Conservation (phyloP, 2,113 vertebrate species). For the Salminus brasiliensis region DNA sequence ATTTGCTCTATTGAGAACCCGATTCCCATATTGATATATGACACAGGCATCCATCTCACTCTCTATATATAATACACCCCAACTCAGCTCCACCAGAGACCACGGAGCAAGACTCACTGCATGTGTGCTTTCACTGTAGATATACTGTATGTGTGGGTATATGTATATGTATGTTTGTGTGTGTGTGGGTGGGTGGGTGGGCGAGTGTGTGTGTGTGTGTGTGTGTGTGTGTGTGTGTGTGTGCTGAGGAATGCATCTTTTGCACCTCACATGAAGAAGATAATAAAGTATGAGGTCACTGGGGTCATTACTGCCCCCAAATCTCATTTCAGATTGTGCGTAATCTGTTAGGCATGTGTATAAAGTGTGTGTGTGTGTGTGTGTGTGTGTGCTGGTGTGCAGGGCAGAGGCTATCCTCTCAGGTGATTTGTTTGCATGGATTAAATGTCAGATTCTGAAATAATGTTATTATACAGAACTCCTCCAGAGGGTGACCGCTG, state of each 20-base stretch:
- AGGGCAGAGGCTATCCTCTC: slow-evolving; percentile 11
- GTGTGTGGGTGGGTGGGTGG: slow-evolving; percentile 6
- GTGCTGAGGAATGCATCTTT: slow-evolving; percentile 34
- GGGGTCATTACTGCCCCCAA: slow-evolving; percentile 32
- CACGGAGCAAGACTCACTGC: neutral
- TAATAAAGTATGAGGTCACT: slow-evolving; percentile 62
- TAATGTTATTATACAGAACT: slow-evolving; percentile 59
- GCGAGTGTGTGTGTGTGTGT: slow-evolving; percentile 26
- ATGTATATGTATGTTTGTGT: slow-evolving; percentile 8
- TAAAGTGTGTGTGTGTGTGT: neutral
- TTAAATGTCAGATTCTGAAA: slow-evolving; percentile 65
- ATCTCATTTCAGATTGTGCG: slow-evolving; percentile 20
- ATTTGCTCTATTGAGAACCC: slow-evolving; percentile 18
- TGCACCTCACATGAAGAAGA: slow-evolving; percentile 47
- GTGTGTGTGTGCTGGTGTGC: slow-evolving; percentile 22
- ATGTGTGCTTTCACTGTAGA: neutral
- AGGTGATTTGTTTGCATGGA: slow-evolving; percentile 67
- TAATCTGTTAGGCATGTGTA: slow-evolving; percentile 10
- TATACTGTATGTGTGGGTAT: too few species aligned
- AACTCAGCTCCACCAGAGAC: neutral
- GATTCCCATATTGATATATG: slow-evolving; percentile 5
- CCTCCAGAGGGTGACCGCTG: slow-evolving; percentile 47
- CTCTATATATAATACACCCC: neutral
- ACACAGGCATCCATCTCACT: slow-evolving; percentile 31
- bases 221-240: slow-evolving; percentile 17